Percentiles rank a stretch among this genome's conserved stretches.
Evolutionary conservation across 2,113 vertebrate genomes (phyloP).

Genomic region (Lamprologus tigripictilis): DNA sequence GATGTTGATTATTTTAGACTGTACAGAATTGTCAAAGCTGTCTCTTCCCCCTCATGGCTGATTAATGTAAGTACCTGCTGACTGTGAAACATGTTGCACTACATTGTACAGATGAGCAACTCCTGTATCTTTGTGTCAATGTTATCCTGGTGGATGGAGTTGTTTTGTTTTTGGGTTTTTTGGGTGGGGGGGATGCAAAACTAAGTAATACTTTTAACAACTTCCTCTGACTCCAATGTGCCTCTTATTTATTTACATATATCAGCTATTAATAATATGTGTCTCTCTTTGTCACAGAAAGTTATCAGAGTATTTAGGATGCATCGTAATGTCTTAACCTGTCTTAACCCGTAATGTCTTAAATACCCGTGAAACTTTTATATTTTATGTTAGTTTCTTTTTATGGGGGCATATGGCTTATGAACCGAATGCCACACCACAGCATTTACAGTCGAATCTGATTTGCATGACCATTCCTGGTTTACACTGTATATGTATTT

Average conservation of each 20-base stretch:
- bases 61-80: slow-evolving; percentile 5
- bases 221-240: neutral
- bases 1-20: neutral
- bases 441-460: neutral
- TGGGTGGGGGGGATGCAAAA: neutral
- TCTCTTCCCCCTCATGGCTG: slow-evolving; percentile 1
- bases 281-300: neutral
- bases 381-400: neutral
- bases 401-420: neutral
- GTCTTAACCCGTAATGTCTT: neutral
- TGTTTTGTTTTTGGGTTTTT: neutral
- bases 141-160: neutral
- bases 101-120: slow-evolving; percentile 21
- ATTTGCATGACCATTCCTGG: neutral
- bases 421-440: neutral
- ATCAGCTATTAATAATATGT: neutral
- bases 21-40: neutral
- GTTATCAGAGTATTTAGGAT: neutral
- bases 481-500: neutral
- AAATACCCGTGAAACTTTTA: neutral
- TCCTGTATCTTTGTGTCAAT: slow-evolving; percentile 10
- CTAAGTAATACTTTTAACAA: slow-evolving; percentile 43
- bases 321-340: neutral
- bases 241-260: neutral
- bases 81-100: slow-evolving; percentile 50